These are phyloP conservation scores for Tetrao urogallus DNA, from an alignment of 2,113 vertebrate genomes.

Conservation along the genomic window DNA sequence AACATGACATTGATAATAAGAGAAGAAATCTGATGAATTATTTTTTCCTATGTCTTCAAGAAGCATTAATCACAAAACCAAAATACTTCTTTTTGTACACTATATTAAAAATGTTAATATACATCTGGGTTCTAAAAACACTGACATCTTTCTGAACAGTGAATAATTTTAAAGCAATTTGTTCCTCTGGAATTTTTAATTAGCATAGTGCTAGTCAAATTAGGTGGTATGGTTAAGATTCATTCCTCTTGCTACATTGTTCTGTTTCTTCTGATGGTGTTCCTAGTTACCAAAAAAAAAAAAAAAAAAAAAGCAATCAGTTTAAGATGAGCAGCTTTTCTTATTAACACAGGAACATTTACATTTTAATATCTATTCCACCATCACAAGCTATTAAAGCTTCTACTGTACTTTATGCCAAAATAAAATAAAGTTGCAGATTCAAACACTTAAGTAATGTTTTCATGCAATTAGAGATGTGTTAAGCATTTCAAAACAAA, in stretches of 20 bases:
- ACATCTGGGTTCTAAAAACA: neutral
- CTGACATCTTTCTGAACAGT: neutral
- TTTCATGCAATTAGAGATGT: conserved; percentile 12
- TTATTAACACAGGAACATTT: neutral
- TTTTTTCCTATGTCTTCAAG: neutral
- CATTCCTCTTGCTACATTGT: neutral
- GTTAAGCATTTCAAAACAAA: conserved; percentile 24
- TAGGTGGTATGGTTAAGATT: neutral
- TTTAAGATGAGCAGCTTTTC: neutral
- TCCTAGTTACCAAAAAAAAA: neutral
- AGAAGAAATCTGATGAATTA: neutral
- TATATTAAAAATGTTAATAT: neutral
- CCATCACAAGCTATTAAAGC: neutral
- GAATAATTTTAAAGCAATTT: neutral
- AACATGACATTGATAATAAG: neutral
- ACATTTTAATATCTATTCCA: neutral
- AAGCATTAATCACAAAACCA: neutral
- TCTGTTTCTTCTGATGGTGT: neutral
- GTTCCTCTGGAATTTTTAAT: neutral
- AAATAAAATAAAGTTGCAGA: conserved; percentile 21
- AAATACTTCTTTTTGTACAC: neutral
- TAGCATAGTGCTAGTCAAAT: neutral
- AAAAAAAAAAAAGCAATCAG: neutral
- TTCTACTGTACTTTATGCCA: neutral
- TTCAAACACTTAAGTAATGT: neutral